Evolutionary conservation across 2,113 vertebrate species (phyloP), one percentile per base, ranked within the genome.

Genomic region (Catagonus wagneri): DNA sequence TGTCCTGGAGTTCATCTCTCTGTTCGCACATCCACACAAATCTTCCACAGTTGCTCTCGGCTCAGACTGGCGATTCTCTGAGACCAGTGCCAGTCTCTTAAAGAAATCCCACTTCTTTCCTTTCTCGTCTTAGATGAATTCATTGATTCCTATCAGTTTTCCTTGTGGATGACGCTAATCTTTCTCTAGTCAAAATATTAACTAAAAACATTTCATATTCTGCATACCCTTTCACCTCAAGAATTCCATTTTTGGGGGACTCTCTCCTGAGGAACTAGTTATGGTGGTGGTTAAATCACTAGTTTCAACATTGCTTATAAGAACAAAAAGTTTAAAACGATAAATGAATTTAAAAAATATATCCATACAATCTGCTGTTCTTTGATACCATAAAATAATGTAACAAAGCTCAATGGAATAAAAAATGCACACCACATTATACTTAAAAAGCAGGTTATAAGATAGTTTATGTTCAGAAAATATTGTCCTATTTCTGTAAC

Each of bases 301-400:
- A 79, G 58, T 72, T 95, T 84, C 19, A 80, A 52, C 25, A 95
- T n/a, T 63, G 39, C 79, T 68, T 12, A 44, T 25, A 74, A 71
- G 13, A 83, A 92, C 29, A 84, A 83, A 94, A 92, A 89, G 44
- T 72, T 83, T 14, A 83, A 93, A 96, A 80, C 23, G 92, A 74
- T 17, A 88, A 83, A 75, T 39, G 0, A 85, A 84, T 50, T 80
- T 54, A n/a, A 76, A 13, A 89, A 89, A 80, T 66, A 32, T 16
- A 83, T 32, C 29, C 50, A 72, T 85, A 63, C 8, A 89, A 94
- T 63, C 54, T 96, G 20, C 75, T 76, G 39, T 87, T 83, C 68
- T 90, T 91, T 86, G 56, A 79, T 22, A 93, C 13, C 22, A 87
- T n/a, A 74, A 86, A 94, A 63, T 75, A 94, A 90, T 50, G 14